Base-by-base conservation (phyloP, 2,888 invertebrate genomes). In the Eueremaeus valkanovi region DNA sequence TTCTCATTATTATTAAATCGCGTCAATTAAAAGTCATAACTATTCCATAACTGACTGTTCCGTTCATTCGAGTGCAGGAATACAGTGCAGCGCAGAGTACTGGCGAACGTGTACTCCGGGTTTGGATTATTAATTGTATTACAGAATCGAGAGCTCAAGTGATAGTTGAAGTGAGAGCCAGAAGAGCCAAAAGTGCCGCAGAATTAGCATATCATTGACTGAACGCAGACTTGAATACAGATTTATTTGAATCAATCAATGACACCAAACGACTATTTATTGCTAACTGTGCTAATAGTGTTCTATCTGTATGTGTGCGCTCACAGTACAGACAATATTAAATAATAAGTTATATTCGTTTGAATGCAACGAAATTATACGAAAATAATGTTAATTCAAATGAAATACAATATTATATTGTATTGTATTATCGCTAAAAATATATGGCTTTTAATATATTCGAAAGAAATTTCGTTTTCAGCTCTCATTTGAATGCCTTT, bases 191-290 rank as follows among this genome's bases (percentile, higher is more conserved):
- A 63, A 63, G 63, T 63, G 63, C 63, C 63, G 33, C 63, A n/a
- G 63, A 63, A 63, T 63, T 63, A 63, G 63, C 63, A 63, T 63
- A 63, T 63, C 33, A 63, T 63, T 63, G 63, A 13, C n/a, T 18
- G 21, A 21, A 61, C 5, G 63, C 36, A 63, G 55, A 36, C 63
- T 33, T 63, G 63, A 63, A 63, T 63, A 63, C 63, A 36, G 63
- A 63, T 63, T 63, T 33, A 63, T 63, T 36, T 63, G 63, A 63
- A 63, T 63, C 63, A 63, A 63, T 63, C 63, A 63, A 63, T 63
- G 63, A 63, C 63, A 63, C 33, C 18, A 33, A 63, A 33, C 61
- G 18, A n/a, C 55, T 24, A 61, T 61, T 13, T 21, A 27, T 27
- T 16, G 27, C 31, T 33, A n/a, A 16, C 21, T n/a, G 51, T n/a